These are phyloP conservation scores for Andrena flavipes DNA, from an alignment of 2,888 invertebrate genomes.

Conservation along the genomic window DNA sequence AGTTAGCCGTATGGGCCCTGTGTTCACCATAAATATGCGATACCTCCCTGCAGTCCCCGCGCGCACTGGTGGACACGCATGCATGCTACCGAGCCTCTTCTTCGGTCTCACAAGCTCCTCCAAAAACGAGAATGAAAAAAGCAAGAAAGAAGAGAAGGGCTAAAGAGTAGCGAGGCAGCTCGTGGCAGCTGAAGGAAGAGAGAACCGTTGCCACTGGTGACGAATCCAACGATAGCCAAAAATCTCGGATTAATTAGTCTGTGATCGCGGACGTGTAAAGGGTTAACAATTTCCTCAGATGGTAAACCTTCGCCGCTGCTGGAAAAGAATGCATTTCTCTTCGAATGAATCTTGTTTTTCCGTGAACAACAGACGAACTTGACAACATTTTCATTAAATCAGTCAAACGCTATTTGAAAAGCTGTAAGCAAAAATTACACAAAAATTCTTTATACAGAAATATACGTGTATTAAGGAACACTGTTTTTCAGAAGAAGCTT, in stretches of 20 bases:
- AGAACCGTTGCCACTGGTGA: constrained; percentile 53
- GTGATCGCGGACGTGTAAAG: constrained; percentile 28
- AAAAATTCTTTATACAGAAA: background rate
- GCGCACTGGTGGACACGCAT: constrained; percentile 12
- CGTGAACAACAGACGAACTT: too few relatives aligned
- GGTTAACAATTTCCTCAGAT: constrained; percentile 35
- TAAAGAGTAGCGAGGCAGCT: constrained; percentile 1
- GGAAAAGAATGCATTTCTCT: constrained; percentile 5
- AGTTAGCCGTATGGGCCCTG: constrained; percentile 46
- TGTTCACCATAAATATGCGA: constrained; percentile 60
- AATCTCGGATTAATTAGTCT: constrained; percentile 16
- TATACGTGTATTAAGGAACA: too few relatives aligned
- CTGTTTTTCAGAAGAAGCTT: too few relatives aligned
- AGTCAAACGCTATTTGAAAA: background rate
- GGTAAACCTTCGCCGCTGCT: constrained; percentile 1
- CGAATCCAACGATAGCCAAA: constrained; percentile 50
- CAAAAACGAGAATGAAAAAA: constrained; percentile 20
- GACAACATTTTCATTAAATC: background rate
- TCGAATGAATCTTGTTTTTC: background rate
- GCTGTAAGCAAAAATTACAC: background rate
- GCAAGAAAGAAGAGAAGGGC: constrained; percentile 1
- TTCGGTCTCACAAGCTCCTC: constrained; percentile 37
- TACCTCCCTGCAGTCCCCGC: constrained; percentile 32
- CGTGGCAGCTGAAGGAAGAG: constrained; percentile 29
- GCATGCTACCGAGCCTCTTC: constrained; percentile 26